Conservation (phyloP, 2,113 vertebrate genomes). For the Apteryx mantelli region DNA sequence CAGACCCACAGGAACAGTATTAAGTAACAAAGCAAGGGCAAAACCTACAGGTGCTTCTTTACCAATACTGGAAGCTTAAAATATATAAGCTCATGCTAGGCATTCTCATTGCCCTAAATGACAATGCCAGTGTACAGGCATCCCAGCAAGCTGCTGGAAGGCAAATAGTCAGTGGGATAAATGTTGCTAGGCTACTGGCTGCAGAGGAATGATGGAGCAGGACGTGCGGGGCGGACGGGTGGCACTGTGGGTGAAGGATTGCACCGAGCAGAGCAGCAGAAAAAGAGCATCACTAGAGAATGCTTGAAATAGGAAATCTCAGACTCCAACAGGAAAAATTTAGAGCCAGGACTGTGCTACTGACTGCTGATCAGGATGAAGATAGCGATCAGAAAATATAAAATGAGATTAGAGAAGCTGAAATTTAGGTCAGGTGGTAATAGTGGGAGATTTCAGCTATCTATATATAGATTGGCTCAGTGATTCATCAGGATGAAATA, state of each 20-base stretch:
- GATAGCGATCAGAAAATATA: not conserved
- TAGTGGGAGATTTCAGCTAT: not conserved
- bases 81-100: not conserved
- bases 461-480: not conserved
- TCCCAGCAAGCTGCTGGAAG: not conserved
- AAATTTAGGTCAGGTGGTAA: not conserved
- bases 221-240: not conserved
- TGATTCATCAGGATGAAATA: not conserved
- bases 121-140: not conserved
- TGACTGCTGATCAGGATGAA: not conserved
- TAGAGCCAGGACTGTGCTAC: not conserved
- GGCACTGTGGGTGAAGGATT: not conserved
- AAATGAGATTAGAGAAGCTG: not conserved
- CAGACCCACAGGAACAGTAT: not conserved
- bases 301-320: not conserved
- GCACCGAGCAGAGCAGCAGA: not conserved
- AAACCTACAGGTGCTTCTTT: not conserved
- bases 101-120: not conserved
- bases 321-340: not conserved
- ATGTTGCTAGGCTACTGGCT: not conserved
- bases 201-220: not conserved
- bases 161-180: not conserved
- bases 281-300: not conserved
- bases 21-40: not conserved
- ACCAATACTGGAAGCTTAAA: not conserved